Conservation (phyloP, 1,140 invertebrate species). For the Planococcus citri region DNA sequence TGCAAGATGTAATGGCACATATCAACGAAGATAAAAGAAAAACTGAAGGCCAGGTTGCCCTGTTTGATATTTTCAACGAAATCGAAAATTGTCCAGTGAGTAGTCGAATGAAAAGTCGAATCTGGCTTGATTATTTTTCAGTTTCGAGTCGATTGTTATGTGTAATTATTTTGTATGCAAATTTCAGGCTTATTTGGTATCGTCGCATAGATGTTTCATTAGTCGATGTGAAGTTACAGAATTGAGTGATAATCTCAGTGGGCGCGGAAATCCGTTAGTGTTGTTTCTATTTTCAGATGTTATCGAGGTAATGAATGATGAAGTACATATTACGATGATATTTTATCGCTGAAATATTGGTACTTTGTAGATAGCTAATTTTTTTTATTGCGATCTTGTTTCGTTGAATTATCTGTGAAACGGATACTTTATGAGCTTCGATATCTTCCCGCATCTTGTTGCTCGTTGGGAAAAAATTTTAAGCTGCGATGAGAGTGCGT, state of each 20-base stretch:
- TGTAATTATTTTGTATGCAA: too few relatives aligned
- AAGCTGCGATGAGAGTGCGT: too few relatives aligned
- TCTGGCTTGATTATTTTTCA: neutral
- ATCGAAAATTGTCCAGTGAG: constrained; percentile 90
- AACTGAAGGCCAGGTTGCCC: constrained; percentile 83
- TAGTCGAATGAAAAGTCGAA: constrained; percentile 24
- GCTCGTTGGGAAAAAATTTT: too few relatives aligned
- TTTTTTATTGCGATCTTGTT: neutral
- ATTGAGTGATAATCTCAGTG: constrained; percentile 69
- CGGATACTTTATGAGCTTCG: neutral
- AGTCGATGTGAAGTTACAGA: constrained; percentile 79
- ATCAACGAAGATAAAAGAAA: constrained; percentile 95
- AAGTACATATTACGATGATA: too few relatives aligned
- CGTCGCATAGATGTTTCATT: constrained; percentile 80
- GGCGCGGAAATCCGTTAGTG: constrained; percentile 73
- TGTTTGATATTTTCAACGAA: constrained; percentile 96
- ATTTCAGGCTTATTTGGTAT: constrained; percentile 69
- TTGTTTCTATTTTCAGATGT: constrained; percentile 89
- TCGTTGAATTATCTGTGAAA: neutral
- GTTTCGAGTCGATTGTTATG: too few relatives aligned
- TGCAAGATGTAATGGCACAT: constrained; percentile 87
- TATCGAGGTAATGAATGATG: constrained; percentile 82
- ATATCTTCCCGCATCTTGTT: too few relatives aligned
- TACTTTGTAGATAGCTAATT: neutral
- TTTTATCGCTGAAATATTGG: neutral